Evolutionary conservation across 1,140 invertebrate genomes (phyloP), one percentile per base, ranked within the genome.

Genomic region (Apis dorsata): DNA sequence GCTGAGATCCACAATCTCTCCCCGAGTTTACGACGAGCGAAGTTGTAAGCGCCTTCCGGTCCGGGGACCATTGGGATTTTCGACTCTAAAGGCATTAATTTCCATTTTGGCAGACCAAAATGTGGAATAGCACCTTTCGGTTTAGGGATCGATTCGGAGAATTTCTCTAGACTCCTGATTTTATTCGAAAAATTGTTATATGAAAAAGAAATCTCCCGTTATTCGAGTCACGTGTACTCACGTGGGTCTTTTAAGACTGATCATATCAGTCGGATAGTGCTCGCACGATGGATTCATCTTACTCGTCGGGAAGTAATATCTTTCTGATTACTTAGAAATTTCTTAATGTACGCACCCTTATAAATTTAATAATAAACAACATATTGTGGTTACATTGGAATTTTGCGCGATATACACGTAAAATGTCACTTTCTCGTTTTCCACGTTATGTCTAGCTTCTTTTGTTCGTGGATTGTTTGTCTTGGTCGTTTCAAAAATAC

Each of bases 91-190:
- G 93, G 90, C 81, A 93, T 88, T 2, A 65, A 49, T 53, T 90
- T 92, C 93, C 93, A 94, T 89, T 83, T 88, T 66, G 94, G 93
- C 21, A 93, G 76, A n/a, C 91, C 91, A 24, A 92, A 93, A 62
- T 90, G 86, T 53, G 91, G 89, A 0, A 89, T 53, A 1, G 90
- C 86, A 8, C 88, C 91, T 79, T 91, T 88, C 3, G 91, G 89
- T 12, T 89, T 91, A 55, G 93, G 90, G 3, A 94, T 77, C 21
- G 74, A 68, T 13, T 92, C 79, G 4, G 84, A 81, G 10, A 92
- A 62, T 74, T 90, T 86, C 51, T 92, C 86, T 49, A 93, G 70
- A 34, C 71, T 13, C 55, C 83, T 89, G 28, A 57, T 69, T 57
- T 71, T 17, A 80, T 2, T 15, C n/a, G 21, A 44, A 69, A 57